A percentile compares a stretch with the other conserved stretches of the same genome.
Evolutionary conservation across 2,888 invertebrate genomes (phyloP).

Genomic region (Brassicogethes aeneus): DNA sequence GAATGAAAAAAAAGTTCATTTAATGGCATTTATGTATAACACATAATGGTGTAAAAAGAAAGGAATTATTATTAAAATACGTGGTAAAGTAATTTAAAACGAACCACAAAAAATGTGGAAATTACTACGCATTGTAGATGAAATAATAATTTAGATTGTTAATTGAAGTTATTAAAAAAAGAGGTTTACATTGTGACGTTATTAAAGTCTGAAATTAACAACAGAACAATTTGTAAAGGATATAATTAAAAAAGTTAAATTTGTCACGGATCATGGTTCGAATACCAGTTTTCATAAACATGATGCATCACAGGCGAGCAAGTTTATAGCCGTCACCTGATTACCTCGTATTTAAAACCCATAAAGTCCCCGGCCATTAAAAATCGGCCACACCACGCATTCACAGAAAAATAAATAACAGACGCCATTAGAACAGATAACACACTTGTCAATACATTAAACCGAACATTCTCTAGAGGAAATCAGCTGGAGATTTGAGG

Average conservation of each 20-base stretch:
- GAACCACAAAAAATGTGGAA: background rate
- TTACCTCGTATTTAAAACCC: slow-evolving; percentile 30
- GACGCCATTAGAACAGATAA: slow-evolving; percentile 42
- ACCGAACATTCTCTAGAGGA: slow-evolving; percentile 34
- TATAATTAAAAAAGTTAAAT: slow-evolving; percentile 3
- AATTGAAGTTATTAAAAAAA: background rate
- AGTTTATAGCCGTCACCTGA: slow-evolving; percentile 26
- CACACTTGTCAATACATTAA: slow-evolving; percentile 42
- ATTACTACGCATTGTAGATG: background rate
- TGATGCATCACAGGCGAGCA: slow-evolving; percentile 10
- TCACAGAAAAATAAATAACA: slow-evolving; percentile 39
- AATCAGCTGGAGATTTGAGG: background rate
- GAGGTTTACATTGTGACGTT: background rate
- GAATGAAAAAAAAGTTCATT: too few species aligned
- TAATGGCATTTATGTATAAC: too few species aligned
- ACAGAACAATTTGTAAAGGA: background rate
- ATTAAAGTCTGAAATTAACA: background rate
- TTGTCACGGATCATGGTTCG: slow-evolving; percentile 2
- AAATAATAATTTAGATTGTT: slow-evolving; percentile 1
- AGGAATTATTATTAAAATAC: too few species aligned
- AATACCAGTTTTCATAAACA: slow-evolving; percentile 1
- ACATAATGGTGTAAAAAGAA: too few species aligned
- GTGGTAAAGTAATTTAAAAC: background rate
- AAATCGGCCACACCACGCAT: slow-evolving; percentile 35
- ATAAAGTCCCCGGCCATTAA: slow-evolving; percentile 30